Evolutionary conservation across 2,113 vertebrate species (phyloP), one percentile per base, ranked within the genome.

Genomic region (Gymnogyps californianus): DNA sequence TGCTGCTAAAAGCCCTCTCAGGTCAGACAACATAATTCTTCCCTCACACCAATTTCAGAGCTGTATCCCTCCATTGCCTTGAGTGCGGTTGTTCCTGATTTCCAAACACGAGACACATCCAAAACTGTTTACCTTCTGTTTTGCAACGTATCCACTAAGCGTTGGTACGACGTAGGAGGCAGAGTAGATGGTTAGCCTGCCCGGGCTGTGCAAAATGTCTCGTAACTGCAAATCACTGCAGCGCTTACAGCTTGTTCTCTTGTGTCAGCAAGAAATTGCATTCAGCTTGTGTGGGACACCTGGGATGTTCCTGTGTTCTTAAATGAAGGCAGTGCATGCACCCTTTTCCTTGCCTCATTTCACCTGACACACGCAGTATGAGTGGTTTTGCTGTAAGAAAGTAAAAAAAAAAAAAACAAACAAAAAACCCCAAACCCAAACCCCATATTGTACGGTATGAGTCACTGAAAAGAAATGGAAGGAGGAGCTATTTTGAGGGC

Each of bases 401-500:
- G 38, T 0, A 3, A 16, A 18, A 22, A 6, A 22, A 22, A 59
- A 36, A 20, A 22, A 6, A 26, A 22, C 24, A 57, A 10, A 6
- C 13, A 32, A 31, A 44, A 47, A 61, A 16, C 2, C 36, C 36
- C 24, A 3, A 28, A 6, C 20, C 14, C 16, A 2, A 8, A 28
- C 54, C 13, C 0, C 59, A 1, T 1, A 3, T 32, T 84, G 69
- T 28, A 16, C 15, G 16, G 71, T 7, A 1, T 83, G 90, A 94
- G 49, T 83, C 92, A 51, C 57, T 10, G 52, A 22, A 38, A 34
- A 69, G 61, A 19, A 36, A 10, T 32, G 69, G 72, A 42, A 89
- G 92, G 91, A 95, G 88, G 92, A 94, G 86, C 51, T 95, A 40
- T 93, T 95, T 29, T 75, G 83, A 91, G 90, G 81, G 57, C 6